These are phyloP conservation scores for Thymelicus sylvestris DNA, from an alignment of 2,888 invertebrate species.

Conservation along the genomic window DNA sequence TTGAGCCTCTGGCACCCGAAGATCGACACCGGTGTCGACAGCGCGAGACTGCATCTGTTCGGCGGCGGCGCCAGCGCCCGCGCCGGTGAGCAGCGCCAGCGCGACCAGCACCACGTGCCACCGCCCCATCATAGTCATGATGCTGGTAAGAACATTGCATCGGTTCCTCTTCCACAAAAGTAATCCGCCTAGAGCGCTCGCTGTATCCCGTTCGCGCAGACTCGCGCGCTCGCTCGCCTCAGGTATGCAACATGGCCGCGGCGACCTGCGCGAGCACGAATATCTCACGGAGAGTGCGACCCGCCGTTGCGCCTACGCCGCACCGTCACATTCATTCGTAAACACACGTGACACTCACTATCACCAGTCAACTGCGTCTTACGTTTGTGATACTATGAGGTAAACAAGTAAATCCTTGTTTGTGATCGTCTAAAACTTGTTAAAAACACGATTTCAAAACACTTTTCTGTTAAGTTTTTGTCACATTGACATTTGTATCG, in stretches of 20 bases:
- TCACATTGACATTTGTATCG: conserved; percentile 56
- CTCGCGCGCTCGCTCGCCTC: conserved; percentile 78
- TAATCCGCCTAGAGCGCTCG: conserved; percentile 67
- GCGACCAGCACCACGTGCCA: conserved; percentile 79
- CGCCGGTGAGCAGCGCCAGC: conserved; percentile 73
- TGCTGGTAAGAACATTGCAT: conserved; percentile 74
- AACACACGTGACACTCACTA: conserved; percentile 81
- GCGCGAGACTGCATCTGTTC: conserved; percentile 94
- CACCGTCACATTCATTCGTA: conserved; percentile 81
- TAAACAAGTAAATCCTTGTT: conserved; percentile 41
- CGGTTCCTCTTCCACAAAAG: conserved; percentile 71
- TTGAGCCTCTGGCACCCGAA: conserved; percentile 94
- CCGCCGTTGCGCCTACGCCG: conserved; percentile 81
- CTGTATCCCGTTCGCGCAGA: conserved; percentile 80
- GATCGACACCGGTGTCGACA: conserved; percentile 93
- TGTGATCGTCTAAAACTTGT: conserved; percentile 31
- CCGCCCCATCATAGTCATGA: conserved; percentile 79
- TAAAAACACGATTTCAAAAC: conserved; percentile 53
- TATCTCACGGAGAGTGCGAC: conserved; percentile 82
- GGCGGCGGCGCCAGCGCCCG: conserved; percentile 67
- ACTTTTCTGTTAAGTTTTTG: conserved; percentile 74
- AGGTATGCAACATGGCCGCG: conserved; percentile 85
- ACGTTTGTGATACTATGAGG: conserved; percentile 37
- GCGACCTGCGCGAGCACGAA: conserved; percentile 81
- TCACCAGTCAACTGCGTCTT: conserved; percentile 43